Conservation (phyloP, 2,113 vertebrate genomes). For the Pycnonotus jocosus region DNA sequence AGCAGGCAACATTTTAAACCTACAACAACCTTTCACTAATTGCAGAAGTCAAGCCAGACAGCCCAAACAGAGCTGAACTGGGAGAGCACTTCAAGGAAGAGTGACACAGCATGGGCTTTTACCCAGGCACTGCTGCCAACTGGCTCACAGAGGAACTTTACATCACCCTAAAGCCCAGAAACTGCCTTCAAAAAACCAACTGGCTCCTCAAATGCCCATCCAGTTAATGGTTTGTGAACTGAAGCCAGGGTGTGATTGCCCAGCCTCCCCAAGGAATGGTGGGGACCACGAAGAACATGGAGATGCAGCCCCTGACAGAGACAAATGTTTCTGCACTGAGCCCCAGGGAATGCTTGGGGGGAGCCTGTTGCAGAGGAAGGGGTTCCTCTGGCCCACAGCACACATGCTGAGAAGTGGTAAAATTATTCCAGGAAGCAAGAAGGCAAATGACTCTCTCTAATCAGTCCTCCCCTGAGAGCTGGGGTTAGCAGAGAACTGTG, state of each 20-base stretch:
- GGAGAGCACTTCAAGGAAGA: conserved; percentile 23
- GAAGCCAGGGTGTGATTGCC: neutral
- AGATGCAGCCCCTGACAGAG: neutral
- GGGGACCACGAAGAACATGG: neutral
- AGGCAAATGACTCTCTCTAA: neutral
- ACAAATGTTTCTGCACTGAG: neutral
- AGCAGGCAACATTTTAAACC: conserved; percentile 44
- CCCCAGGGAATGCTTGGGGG: neutral
- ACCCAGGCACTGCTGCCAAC: conserved; percentile 6
- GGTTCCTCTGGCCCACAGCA: neutral
- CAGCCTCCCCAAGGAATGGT: neutral
- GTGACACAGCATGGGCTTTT: conserved; percentile 29
- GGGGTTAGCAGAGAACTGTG: neutral
- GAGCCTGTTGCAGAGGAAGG: neutral
- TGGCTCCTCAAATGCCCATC: neutral
- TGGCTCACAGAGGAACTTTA: neutral
- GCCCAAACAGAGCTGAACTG: neutral
- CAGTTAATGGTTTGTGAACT: neutral
- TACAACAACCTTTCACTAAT: conserved; percentile 45
- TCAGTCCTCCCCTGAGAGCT: neutral
- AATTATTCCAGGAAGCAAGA: neutral
- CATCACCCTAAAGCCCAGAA: conserved; percentile 31
- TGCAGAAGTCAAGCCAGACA: conserved; percentile 24
- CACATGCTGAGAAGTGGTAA: neutral
- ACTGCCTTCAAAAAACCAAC: neutral